Evolutionary conservation across 2,113 vertebrate species (phyloP).

Genomic region (Porphyrio hochstetteri): DNA sequence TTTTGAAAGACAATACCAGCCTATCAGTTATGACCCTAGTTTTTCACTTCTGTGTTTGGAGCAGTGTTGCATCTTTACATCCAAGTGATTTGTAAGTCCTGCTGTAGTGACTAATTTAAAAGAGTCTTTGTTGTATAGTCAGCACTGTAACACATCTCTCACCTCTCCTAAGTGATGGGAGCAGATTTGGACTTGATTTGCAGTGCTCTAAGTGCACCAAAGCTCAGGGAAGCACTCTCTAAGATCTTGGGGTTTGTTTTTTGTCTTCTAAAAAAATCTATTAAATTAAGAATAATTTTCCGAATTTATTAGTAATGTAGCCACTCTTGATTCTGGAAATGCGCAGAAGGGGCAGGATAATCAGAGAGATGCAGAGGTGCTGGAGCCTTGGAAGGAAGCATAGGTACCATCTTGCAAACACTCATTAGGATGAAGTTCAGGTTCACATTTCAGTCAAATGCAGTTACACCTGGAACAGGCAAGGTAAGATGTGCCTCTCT

Average conservation of each 20-base stretch:
- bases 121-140: constrained; percentile 4
- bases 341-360: not conserved
- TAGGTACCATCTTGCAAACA: not conserved
- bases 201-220: not conserved
- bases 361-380: not conserved
- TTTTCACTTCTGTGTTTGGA: constrained; percentile 11
- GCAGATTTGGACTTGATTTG: not conserved
- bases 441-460: not conserved
- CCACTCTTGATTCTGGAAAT: not conserved
- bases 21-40: not conserved
- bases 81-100: constrained; percentile 3
- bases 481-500: not conserved
- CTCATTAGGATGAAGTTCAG: not conserved
- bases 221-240: not conserved
- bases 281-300: not conserved
- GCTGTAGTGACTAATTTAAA: constrained; percentile 36
- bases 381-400: not conserved
- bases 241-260: not conserved
- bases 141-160: not conserved
- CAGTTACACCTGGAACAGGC: not conserved
- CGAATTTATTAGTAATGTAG: not conserved
- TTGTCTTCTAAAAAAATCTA: not conserved
- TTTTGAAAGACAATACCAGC: not conserved
- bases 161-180: not conserved
- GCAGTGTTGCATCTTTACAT: not conserved